phyloP scores from a whole-genome alignment of 2,113 vertebrate genomes.

The Pedionomus torquatus region DNA sequence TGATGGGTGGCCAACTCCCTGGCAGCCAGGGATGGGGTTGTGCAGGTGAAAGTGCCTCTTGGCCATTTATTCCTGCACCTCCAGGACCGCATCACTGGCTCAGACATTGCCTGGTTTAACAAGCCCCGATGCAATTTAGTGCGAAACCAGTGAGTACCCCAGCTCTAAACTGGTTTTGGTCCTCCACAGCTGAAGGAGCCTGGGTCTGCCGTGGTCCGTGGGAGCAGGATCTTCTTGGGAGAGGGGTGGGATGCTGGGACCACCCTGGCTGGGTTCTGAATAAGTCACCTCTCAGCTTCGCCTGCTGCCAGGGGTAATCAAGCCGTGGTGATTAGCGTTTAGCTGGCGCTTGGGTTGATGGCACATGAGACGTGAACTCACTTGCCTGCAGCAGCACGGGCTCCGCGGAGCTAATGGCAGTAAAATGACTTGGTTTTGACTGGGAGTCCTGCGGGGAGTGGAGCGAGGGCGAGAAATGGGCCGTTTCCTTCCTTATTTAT shows the following conservation, averaged over 20 bases:
- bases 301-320: not conserved
- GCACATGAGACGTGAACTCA: not conserved
- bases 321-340: not conserved
- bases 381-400: not conserved
- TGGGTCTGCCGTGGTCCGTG: accelerated
- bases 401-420: not conserved
- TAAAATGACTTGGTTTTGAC: not conserved
- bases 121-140: not conserved
- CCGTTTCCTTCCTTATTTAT: not conserved
- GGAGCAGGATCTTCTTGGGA: not conserved
- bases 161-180: not conserved
- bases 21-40: not conserved
- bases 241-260: not conserved
- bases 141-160: not conserved
- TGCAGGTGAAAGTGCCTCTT: not conserved
- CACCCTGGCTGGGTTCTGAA: not conserved
- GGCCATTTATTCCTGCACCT: not conserved
- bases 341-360: not conserved
- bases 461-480: not conserved
- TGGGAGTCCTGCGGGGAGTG: not conserved
- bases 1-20: not conserved
- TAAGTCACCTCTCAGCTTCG: not conserved
- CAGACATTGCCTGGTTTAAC: not conserved
- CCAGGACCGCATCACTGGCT: accelerated
- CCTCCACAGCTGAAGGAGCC: not conserved